phyloP scores from a whole-genome alignment of 2,888 invertebrate genomes.

The Augiades crinisus region DNA sequence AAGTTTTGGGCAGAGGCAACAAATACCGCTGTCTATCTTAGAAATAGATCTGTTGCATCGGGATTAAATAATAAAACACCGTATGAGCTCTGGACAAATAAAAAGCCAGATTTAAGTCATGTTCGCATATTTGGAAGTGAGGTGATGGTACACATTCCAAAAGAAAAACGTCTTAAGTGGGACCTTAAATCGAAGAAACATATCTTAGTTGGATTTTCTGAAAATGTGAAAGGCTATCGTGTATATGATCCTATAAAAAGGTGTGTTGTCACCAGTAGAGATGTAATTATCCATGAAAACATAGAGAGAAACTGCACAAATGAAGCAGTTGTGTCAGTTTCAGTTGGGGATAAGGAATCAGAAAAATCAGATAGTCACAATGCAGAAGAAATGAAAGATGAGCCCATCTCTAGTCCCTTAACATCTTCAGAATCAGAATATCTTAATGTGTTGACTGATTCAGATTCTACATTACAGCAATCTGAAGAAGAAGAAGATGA shows the following conservation, averaged over 20 bases:
- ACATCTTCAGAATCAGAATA: conserved; percentile 5
- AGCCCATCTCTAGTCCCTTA: too few species aligned
- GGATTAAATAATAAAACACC: conserved; percentile 28
- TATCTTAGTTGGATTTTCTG: neutral
- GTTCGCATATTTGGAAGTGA: neutral
- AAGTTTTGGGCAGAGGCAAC: conserved; percentile 13
- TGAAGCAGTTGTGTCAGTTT: neutral
- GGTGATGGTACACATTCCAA: neutral
- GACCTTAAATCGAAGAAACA: neutral
- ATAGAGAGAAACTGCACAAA: too few species aligned
- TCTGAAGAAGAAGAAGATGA: neutral
- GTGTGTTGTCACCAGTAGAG: neutral
- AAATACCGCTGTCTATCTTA: conserved; percentile 27
- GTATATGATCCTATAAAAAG: neutral
- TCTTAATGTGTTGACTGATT: neutral
- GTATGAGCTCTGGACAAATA: conserved; percentile 29
- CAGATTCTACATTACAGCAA: neutral
- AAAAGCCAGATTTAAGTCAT: neutral
- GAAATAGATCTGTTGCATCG: conserved; percentile 26
- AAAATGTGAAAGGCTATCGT: neutral
- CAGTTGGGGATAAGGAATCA: neutral
- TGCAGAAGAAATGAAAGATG: too few species aligned
- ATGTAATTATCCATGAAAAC: neutral
- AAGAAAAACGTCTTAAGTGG: neutral
- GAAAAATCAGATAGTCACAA: neutral